Evolutionary conservation across 1,140 invertebrate species (phyloP).

Genomic region (Drosophila saltans): DNA sequence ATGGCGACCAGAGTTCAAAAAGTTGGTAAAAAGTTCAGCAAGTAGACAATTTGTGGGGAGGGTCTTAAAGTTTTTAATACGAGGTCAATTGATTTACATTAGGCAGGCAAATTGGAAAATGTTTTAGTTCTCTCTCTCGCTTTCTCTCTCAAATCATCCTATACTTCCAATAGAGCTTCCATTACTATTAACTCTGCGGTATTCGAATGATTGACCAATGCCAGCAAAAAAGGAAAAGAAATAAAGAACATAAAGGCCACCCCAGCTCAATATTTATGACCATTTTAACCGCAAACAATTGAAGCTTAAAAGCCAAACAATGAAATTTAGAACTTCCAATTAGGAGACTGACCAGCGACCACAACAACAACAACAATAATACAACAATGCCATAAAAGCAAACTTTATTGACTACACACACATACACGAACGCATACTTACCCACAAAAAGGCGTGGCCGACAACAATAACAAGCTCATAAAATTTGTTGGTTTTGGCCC

Average conservation of each 20-base stretch:
- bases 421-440: not conserved
- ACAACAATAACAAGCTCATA: conserved; percentile 76
- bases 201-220: conserved; percentile 56
- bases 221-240: conserved; percentile 33
- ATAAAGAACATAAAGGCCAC: conserved; percentile 25
- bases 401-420: conserved; percentile 48
- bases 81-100: conserved; percentile 79
- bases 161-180: not conserved
- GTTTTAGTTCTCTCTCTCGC: conserved; percentile 10
- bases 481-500: conserved; percentile 49
- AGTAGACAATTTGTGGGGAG: conserved; percentile 72
- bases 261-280: conserved; percentile 71
- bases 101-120: conserved; percentile 51
- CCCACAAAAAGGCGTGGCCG: conserved; percentile 51
- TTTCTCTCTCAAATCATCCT: not conserved
- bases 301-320: conserved; percentile 80
- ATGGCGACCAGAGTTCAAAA: conserved; percentile 31
- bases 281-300: conserved; percentile 76
- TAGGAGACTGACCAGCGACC: conserved; percentile 60
- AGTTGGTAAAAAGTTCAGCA: conserved; percentile 65
- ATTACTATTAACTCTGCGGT: conserved; percentile 7
- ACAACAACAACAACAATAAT: conserved; percentile 42
- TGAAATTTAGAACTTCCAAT: conserved; percentile 80
- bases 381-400: conserved; percentile 54
- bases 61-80: conserved; percentile 75